Base-by-base conservation (phyloP, 2,888 invertebrate genomes). In the Cataglyphis cursor region DNA sequence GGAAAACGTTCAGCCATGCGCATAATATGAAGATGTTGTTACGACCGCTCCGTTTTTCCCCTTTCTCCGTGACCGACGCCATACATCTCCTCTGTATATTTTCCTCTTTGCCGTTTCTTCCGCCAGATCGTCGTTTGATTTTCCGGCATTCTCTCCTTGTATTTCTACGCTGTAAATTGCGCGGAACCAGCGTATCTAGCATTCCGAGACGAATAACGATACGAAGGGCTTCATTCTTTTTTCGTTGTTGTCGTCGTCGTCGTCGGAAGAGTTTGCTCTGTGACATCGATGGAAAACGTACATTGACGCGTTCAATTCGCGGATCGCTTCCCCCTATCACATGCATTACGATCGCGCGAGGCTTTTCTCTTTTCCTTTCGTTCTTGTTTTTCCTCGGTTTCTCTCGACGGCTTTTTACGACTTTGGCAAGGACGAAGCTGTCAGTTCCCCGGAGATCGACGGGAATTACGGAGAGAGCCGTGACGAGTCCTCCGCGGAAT, bases 1-100 rank as follows among this genome's bases (percentile, higher is more conserved):
- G 54, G 84, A 41, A 81, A 64, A 64, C 51, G 70, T 72, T 68
- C 66, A 80, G 66, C 81, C 64, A 64, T 81, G 66, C 80, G 68
- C 85, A n/a, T 44, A 70, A 62, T 72, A 89, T 85, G 72, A 89
- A 88, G 82, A 89, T 73, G 81, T 83, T 87, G 83, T 87, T 85
- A 87, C 70, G 74, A 44, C 51, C 51, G 44, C 78, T 76, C 51
- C 65, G 61, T 64, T 81, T 38, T 62, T 21, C 62, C 44, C 9
- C 24, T 44, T 31, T 35, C 38, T 24, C 44, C 70, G 24, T 51
- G 35, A 24, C 75, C 24, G 72, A 57, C 15, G 54, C 54, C 68
- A 24, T 57, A 61, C 12, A 18, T 70, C 44, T 64, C 51, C 70
- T 75, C 31, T 41, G 28, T 38, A 3, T 44, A 44, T 44, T 44